phyloP scores from a whole-genome alignment of 2,113 vertebrate species.

The Aptenodytes patagonicus region DNA sequence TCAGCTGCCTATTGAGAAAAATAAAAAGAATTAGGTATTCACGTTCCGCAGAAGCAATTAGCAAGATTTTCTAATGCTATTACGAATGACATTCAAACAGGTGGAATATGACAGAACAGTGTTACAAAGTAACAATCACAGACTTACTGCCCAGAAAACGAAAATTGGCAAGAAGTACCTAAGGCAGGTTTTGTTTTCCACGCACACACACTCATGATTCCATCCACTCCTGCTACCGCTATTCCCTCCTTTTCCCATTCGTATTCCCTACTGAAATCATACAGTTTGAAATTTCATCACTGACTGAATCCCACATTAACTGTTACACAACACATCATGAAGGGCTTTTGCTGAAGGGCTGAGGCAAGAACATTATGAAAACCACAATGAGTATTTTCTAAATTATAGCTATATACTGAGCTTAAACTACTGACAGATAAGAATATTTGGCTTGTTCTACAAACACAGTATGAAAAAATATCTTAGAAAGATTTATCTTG shows the following conservation, averaged over 20 bases:
- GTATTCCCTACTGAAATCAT: background rate
- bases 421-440: background rate
- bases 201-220: background rate
- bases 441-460: background rate
- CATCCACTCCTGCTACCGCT: background rate
- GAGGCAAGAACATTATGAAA: background rate
- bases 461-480: background rate
- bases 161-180: background rate
- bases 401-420: background rate
- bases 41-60: background rate
- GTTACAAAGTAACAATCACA: background rate
- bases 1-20: slow-evolving; percentile 83
- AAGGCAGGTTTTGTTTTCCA: background rate
- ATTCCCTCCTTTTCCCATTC: background rate
- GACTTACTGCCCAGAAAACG: background rate
- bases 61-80: background rate
- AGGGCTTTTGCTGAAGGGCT: background rate
- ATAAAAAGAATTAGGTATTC: background rate
- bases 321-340: background rate
- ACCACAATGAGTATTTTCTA: background rate
- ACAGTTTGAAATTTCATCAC: background rate
- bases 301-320: background rate
- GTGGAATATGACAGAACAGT: background rate
- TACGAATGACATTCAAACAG: background rate
- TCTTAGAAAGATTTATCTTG: background rate